These are phyloP conservation scores for Conus canariensis DNA, from an alignment of 2,888 invertebrate species.

Conservation along the genomic window DNA sequence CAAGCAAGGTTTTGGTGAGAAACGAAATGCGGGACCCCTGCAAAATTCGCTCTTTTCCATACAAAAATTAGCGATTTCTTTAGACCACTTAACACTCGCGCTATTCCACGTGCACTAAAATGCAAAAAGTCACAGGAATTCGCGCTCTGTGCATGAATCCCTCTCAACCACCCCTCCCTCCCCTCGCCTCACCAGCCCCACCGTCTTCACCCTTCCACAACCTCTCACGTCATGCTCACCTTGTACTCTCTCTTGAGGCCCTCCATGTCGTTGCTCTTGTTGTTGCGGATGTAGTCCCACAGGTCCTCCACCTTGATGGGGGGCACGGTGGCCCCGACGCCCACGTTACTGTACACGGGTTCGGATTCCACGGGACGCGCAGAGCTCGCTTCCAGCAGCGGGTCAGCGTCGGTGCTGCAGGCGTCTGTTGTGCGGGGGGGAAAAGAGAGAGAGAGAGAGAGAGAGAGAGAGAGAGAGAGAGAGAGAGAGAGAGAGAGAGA, in stretches of 20 bases:
- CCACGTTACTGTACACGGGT: slow-evolving; percentile 72
- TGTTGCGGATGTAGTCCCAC: slow-evolving; percentile 76
- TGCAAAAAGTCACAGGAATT: no score
- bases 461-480: neutral
- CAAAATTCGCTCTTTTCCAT: no score
- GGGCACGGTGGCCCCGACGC: slow-evolving; percentile 56
- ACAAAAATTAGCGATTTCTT: no score
- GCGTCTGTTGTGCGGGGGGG: slow-evolving; percentile 44
- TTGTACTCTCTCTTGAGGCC: slow-evolving; percentile 74
- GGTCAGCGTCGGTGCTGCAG: slow-evolving; percentile 69
- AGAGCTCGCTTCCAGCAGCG: slow-evolving; percentile 61
- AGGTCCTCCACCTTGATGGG: slow-evolving; percentile 75
- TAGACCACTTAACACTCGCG: no score
- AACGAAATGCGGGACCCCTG: no score
- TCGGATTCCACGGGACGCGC: slow-evolving; percentile 59
- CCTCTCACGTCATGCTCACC: slow-evolving; percentile 54
- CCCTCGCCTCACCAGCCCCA: neutral
- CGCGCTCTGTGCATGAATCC: no score
- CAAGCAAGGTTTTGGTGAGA: no score
- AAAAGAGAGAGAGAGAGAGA: neutral
- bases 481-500: neutral
- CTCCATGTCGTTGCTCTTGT: slow-evolving; percentile 71
- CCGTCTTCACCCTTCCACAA: neutral
- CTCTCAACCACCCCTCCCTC: no score
- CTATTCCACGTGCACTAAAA: no score